Percentiles rank a stretch among this genome's conserved stretches.
Evolutionary conservation across 2,888 invertebrate genomes (phyloP).

Genomic region (Octodonta nipae): DNA sequence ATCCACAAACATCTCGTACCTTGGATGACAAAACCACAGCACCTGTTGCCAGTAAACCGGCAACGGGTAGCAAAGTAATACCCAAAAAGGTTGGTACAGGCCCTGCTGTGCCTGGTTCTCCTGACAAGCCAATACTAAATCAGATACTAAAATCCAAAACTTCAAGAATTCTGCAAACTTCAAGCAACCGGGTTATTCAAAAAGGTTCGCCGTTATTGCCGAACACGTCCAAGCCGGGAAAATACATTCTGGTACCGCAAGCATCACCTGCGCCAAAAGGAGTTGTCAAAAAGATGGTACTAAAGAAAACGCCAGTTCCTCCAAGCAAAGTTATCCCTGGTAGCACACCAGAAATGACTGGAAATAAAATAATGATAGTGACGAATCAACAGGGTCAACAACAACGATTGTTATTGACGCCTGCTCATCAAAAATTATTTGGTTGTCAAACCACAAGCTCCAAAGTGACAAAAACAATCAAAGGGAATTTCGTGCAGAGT

Average conservation of each 20-base stretch:
- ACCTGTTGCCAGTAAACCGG: slow-evolving; percentile 6
- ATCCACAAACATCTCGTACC: slow-evolving; percentile 4
- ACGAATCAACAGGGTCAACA: slow-evolving; percentile 49
- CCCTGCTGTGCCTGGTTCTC: slow-evolving; percentile 2
- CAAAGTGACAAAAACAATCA: slow-evolving; percentile 19
- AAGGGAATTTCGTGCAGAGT: slow-evolving; percentile 19
- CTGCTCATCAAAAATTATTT: slow-evolving; percentile 45
- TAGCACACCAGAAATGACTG: slow-evolving; percentile 22
- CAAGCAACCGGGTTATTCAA: background rate
- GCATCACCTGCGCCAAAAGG: slow-evolving; percentile 6
- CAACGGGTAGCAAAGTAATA: slow-evolving; percentile 6
- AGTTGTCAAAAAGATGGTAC: slow-evolving; percentile 24
- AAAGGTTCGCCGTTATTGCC: slow-evolving; percentile 10
- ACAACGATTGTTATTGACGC: slow-evolving; percentile 45
- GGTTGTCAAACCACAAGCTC: slow-evolving; percentile 36
- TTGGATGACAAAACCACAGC: slow-evolving; percentile 3
- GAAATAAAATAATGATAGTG: slow-evolving; percentile 49
- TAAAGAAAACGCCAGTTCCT: slow-evolving; percentile 38
- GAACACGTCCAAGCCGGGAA: slow-evolving; percentile 17
- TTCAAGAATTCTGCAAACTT: slow-evolving; percentile 8
- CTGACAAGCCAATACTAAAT: background rate
- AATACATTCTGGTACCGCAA: slow-evolving; percentile 16
- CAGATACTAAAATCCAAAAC: slow-evolving; percentile 1
- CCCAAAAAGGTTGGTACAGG: slow-evolving; percentile 6
- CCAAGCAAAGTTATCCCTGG: slow-evolving; percentile 29